phyloP scores from a whole-genome alignment of 2,113 vertebrate genomes.

The Catharus minimus region DNA sequence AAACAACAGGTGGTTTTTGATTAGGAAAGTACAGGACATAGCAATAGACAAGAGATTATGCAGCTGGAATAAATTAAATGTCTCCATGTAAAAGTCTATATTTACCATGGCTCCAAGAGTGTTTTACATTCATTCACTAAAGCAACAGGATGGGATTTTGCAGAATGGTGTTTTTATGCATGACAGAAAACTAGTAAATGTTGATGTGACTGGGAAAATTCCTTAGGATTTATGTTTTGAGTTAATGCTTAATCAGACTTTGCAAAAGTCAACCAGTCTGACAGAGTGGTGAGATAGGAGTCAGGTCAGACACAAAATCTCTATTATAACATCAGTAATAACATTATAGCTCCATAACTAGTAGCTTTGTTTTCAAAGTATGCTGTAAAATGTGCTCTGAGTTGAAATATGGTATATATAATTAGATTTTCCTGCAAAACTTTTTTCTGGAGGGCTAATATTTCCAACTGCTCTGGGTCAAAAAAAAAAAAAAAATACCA shows the following conservation, averaged over 20 bases:
- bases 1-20: conserved; percentile 6
- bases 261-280: background rate
- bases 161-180: background rate
- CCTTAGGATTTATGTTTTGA: conserved; percentile 29
- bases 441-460: background rate
- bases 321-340: background rate
- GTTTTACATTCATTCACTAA: conserved; percentile 12
- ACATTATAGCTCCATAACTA: background rate
- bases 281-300: background rate
- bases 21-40: background rate
- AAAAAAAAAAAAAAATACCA: background rate
- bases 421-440: background rate
- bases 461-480: background rate
- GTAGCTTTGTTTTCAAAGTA: background rate
- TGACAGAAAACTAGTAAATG: background rate
- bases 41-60: background rate
- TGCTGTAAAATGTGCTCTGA: background rate
- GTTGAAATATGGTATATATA: background rate
- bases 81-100: background rate
- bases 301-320: background rate
- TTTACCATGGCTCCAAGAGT: background rate
- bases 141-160: background rate
- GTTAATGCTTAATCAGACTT: conserved; percentile 30
- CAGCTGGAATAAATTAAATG: background rate
- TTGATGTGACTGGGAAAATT: background rate